A percentile compares a stretch with the other conserved stretches of the same genome.
Evolutionary conservation across 2,888 invertebrate genomes (phyloP).

Genomic region (Agonopterix alstromeriana): DNA sequence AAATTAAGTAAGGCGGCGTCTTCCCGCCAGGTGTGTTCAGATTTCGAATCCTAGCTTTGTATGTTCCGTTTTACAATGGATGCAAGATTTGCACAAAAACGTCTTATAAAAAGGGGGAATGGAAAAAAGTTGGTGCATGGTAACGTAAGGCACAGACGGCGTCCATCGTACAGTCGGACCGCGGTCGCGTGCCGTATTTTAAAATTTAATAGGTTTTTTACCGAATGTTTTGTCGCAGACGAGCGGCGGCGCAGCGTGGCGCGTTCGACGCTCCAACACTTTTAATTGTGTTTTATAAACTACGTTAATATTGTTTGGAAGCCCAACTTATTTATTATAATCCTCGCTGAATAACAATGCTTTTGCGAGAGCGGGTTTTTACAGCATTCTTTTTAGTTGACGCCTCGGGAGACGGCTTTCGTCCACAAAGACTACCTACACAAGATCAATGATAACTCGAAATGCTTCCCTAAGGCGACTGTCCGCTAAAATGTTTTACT

Average conservation of each 20-base stretch:
- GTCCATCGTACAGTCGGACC: constrained; percentile 30
- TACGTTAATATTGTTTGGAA: constrained; percentile 9
- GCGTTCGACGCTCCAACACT: constrained; percentile 10
- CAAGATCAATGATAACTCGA: background rate
- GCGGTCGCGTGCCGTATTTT: constrained; percentile 58
- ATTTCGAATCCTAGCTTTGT: constrained; percentile 48
- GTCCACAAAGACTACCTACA: background rate
- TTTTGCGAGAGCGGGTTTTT: no score
- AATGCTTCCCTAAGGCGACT: background rate
- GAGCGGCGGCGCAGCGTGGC: constrained; percentile 29
- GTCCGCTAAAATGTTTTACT: no score
- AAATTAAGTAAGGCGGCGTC: constrained; percentile 25
- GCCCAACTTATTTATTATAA: background rate
- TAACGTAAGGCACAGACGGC: constrained; percentile 28
- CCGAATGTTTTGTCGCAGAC: constrained; percentile 14
- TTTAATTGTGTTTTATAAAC: constrained; percentile 18
- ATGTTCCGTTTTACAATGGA: constrained; percentile 55
- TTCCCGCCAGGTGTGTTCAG: constrained; percentile 62
- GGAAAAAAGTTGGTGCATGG: constrained; percentile 42
- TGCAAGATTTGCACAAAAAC: constrained; percentile 73
- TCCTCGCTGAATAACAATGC: no score
- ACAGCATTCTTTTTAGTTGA: background rate
- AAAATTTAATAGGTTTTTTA: constrained; percentile 43
- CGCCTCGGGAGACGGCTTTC: background rate
- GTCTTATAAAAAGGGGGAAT: constrained; percentile 39